Evolutionary conservation across 2,888 invertebrate species (phyloP), one percentile per base, ranked within the genome.

Genomic region (Stenoptilia bipunctidactyla): DNA sequence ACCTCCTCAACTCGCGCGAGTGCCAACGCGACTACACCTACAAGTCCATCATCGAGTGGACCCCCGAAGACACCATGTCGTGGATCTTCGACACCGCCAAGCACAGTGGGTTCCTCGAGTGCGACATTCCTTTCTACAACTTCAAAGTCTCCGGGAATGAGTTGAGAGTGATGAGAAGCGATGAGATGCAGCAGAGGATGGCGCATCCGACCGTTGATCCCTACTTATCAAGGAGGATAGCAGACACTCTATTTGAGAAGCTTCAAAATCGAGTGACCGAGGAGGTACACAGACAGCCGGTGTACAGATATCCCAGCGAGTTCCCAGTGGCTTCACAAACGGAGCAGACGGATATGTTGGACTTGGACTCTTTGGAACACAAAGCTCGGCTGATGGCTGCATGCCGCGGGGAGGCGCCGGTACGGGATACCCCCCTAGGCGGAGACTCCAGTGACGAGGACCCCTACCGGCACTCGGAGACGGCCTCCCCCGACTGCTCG

Each of bases 41-140:
- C 52, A 88, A 87, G 53, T 68, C 74, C 35, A 67, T 87, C 27
- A 60, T 62, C 45, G 72, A 83, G 12, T 88, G 88, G 88, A 83
- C 61, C 46, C 80, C 83, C 41, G 82, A 83, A 10, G 88, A 88
- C 56, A 85, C 87, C 33, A 70, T 84, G 40, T 76, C 84, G 45
- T 88, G 88, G 88, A 56, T 85, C 41, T 58, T 76, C 40, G 77
- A 82, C 43, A 69, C 74, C 27, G 64, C 69, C 4, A 55, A 70
- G 52, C 10, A 8, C 30, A 8, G 30, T 12, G 75, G 77, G 27
- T 64, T 65, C 53, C 66, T 66, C 50, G 77, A 80, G 48, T 70
- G 66, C 42, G 75, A 82, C 37, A 59, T 85, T 15, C 74, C 83
- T 2, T 72, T 70, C 47, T 69, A 72, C 50, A 77, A 80, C 48